Evolutionary conservation across 2,888 invertebrate species (phyloP).

Genomic region (Chloromyia formosa): DNA sequence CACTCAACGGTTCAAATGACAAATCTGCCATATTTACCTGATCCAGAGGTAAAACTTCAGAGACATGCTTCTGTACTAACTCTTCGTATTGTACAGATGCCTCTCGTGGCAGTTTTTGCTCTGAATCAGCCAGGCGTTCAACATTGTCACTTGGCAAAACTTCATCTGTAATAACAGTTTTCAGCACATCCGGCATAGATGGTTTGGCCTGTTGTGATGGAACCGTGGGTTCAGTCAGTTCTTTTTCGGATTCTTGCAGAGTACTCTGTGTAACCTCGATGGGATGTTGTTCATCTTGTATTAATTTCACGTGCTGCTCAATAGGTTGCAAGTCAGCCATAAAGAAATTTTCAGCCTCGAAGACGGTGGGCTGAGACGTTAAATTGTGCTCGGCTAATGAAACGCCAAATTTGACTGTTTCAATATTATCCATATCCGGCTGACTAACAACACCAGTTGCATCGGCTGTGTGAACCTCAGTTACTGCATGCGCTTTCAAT

Average conservation of each 20-base stretch:
- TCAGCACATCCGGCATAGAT: slow-evolving; percentile 23
- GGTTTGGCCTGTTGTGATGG: slow-evolving; percentile 37
- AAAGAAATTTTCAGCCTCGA: slow-evolving; percentile 32
- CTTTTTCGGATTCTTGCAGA: slow-evolving; percentile 7
- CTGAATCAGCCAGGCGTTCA: slow-evolving; percentile 57
- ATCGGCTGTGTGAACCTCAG: slow-evolving; percentile 64
- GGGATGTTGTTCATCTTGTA: slow-evolving; percentile 48
- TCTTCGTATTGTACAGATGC: slow-evolving; percentile 28
- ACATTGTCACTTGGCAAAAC: slow-evolving; percentile 11
- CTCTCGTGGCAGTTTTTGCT: slow-evolving; percentile 61
- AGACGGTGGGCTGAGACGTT: slow-evolving; percentile 42
- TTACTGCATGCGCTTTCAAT: slow-evolving; percentile 64
- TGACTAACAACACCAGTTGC: slow-evolving; percentile 49
- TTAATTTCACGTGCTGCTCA: slow-evolving; percentile 10
- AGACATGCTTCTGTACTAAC: slow-evolving; percentile 6
- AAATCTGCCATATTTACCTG: slow-evolving; percentile 5
- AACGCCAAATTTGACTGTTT: not conserved
- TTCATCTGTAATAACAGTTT: slow-evolving; percentile 45
- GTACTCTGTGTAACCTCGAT: slow-evolving; percentile 66
- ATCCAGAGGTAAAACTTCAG: slow-evolving; percentile 42
- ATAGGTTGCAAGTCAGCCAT: not conserved
- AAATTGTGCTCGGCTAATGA: slow-evolving; percentile 48
- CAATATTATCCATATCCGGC: not conserved
- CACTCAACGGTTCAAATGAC: slow-evolving; percentile 50
- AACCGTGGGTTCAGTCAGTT: not conserved